Evolutionary conservation across 2,888 invertebrate species (phyloP), one percentile per base, ranked within the genome.

Genomic region (Parapristionchus giblindavisi): DNA sequence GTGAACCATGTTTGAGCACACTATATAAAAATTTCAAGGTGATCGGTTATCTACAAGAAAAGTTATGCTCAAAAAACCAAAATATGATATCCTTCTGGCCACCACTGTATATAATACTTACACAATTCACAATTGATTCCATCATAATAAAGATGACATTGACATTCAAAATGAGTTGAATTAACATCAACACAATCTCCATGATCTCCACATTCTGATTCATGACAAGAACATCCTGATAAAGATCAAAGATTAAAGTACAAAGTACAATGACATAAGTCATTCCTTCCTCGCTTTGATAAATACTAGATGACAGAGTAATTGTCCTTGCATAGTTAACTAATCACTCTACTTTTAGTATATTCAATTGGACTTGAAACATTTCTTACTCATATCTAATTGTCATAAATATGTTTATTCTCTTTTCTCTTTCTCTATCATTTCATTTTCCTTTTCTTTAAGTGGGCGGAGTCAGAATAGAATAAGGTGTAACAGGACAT

Each of bases 141-240:
- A 75, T 83, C 85, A 68, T 84, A 87, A 77, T 85, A 87, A 61
- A 85, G 77, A 34, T 83, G 79, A 74, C 87, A 87, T 34, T 79
- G 73, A 63, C 87, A 87, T 8, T 79, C 79, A 61, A 81, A 82
- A 74, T 87, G 86, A 27, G 84, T 87, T n/a, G 38, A 51, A 74
- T 85, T 84, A 21, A 82, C 74, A 48, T 75, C 71, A 14, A 76
- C 79, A 75, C 85, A 84, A 24, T 63, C 65, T 32, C 85, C 85
- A 65, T 85, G 83, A n/a, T 77, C 78, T 27, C 83, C 83, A 70
- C 85, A 84, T 1, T 66, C 75, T 36, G 71, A 76, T 21, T 63
- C 70, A 40, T 77, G 77, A 60, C 84, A 83, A 5, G 58, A 36
- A 65, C 76, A 76, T n/a, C 72, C 76, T 73, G 27, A 65, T 43